Percentiles rank a stretch among this genome's conserved stretches.
These are phyloP conservation scores for Cryptocheilus praepositus DNA, from an alignment of 2,888 invertebrate genomes.

Conservation along the genomic window DNA sequence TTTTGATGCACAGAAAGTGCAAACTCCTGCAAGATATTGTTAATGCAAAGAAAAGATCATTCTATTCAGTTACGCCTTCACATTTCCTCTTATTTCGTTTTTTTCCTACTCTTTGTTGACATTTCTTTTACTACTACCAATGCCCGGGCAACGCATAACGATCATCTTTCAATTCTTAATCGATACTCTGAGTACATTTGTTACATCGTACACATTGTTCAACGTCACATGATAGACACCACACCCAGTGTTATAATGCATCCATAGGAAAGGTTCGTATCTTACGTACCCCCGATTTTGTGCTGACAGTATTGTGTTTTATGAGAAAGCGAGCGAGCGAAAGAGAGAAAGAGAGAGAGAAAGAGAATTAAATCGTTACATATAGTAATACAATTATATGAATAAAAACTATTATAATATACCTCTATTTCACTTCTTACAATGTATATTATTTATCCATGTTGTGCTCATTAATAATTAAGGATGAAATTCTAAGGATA, in stretches of 20 bases:
- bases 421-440: conserved; percentile 53
- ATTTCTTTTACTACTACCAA: background rate
- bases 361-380: conserved; percentile 15
- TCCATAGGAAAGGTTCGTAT: background rate
- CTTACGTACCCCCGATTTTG: conserved; percentile 20
- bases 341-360: background rate
- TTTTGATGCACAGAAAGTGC: conserved; percentile 15
- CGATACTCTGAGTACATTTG: too few species aligned
- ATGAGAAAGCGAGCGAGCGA: conserved; percentile 11
- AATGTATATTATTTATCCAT: conserved; percentile 64
- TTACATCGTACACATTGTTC: too few species aligned
- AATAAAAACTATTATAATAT: conserved; percentile 28
- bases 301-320: conserved; percentile 37
- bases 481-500: conserved; percentile 52
- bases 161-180: too few species aligned
- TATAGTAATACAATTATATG: conserved; percentile 14
- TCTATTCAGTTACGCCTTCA: conserved; percentile 12
- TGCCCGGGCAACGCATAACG: too few species aligned
- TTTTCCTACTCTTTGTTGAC: conserved; percentile 6
- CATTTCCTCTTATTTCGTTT: conserved; percentile 23
- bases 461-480: conserved; percentile 70
- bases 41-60: conserved; percentile 12
- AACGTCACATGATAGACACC: too few species aligned
- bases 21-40: conserved; percentile 19
- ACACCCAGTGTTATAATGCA: too few species aligned